phyloP scores from a whole-genome alignment of 2,113 vertebrate species.

The Eudyptes chrysolophus region DNA sequence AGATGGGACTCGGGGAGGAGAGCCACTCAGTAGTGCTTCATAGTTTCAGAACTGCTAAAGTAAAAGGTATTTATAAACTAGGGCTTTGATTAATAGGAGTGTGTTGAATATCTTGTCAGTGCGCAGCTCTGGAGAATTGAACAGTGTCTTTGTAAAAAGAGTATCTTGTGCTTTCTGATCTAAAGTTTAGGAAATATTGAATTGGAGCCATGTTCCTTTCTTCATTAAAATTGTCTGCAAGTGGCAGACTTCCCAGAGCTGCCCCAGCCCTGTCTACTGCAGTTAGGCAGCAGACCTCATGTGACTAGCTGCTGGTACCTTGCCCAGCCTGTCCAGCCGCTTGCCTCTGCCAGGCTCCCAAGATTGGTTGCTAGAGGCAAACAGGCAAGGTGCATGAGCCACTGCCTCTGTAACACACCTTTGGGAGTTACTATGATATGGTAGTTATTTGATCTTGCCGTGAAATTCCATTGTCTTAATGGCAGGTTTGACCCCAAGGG shows the following conservation, averaged over 20 bases:
- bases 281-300: not conserved
- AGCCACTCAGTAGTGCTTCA: not conserved
- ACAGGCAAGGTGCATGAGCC: not conserved
- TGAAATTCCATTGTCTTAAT: not conserved
- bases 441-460: not conserved
- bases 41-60: not conserved
- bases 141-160: not conserved
- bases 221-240: constrained; percentile 5
- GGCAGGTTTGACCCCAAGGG: not conserved
- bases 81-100: not conserved
- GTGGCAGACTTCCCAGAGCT: constrained; percentile 8
- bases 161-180: not conserved
- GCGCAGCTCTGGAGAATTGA: not conserved
- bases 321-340: constrained; percentile 31
- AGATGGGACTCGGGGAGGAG: not conserved
- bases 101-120: not conserved
- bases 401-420: not conserved
- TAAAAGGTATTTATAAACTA: not conserved
- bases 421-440: not conserved
- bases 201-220: not conserved
- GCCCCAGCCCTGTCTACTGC: not conserved
- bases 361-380: not conserved
- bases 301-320: constrained; percentile 26
- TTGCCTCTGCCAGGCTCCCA: constrained; percentile 8
- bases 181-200: not conserved